Conservation (phyloP, 2,113 vertebrate species). For the Nycticorax nycticorax region DNA sequence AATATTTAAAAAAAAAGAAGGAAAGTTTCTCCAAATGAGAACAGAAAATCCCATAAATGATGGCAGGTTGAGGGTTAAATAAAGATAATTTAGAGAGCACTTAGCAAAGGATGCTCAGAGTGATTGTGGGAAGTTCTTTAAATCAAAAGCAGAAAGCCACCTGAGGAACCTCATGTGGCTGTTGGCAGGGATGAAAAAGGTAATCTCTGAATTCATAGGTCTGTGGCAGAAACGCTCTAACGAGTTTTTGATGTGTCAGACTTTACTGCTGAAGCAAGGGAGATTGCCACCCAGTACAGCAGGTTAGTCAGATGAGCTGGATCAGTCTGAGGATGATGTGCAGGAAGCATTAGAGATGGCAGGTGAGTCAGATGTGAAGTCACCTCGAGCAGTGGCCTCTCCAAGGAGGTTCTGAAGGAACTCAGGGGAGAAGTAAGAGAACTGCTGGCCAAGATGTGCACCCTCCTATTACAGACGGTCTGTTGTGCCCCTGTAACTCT, state of each 20-base stretch:
- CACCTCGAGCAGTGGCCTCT: rapidly evolving
- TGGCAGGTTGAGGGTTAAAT: not conserved
- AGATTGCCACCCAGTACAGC: not conserved
- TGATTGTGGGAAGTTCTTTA: not conserved
- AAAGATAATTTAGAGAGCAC: not conserved
- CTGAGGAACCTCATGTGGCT: not conserved
- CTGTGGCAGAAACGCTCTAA: not conserved
- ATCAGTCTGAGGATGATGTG: not conserved
- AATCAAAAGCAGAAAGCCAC: not conserved
- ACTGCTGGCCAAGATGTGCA: not conserved
- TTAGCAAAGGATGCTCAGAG: not conserved
- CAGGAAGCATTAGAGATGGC: not conserved
- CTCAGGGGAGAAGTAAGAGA: not conserved
- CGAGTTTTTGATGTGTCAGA: not conserved
- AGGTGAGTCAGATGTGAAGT: not conserved
- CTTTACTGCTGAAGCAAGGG: not conserved
- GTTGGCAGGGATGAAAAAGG: not conserved
- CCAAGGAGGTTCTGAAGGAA: not conserved
- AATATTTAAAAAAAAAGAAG: not conserved
- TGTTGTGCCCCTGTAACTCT: not conserved
- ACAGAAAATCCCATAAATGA: not conserved
- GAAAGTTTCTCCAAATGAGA: not conserved
- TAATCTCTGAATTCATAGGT: not conserved
- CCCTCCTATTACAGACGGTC: not conserved
- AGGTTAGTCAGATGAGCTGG: not conserved